phyloP scores from a whole-genome alignment of 2,888 invertebrate species.

The Drosophila nr. medialis region DNA sequence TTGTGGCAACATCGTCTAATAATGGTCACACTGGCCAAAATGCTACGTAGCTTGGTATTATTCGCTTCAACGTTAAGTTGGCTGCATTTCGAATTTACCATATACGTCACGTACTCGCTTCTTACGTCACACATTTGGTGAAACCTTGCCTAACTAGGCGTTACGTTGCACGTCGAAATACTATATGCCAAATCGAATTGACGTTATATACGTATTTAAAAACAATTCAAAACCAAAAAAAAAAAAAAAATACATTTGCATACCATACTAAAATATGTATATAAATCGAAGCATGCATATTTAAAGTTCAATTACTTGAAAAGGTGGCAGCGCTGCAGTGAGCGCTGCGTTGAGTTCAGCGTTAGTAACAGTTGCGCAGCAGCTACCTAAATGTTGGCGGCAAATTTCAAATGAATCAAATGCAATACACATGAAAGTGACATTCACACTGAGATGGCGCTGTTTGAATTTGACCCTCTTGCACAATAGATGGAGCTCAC shows the following conservation, averaged over 20 bases:
- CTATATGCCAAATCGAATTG: background rate
- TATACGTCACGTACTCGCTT: constrained; percentile 22
- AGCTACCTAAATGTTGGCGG: constrained; percentile 10
- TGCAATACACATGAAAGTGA: background rate
- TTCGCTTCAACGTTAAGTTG: constrained; percentile 34
- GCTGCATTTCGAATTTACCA: constrained; percentile 22
- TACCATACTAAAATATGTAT: background rate
- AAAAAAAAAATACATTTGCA: background rate
- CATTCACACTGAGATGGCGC: background rate
- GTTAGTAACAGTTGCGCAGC: constrained; percentile 17
- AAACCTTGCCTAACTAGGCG: background rate
- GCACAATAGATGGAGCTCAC: background rate
- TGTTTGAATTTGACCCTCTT: background rate
- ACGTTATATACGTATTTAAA: background rate
- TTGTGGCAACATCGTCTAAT: constrained; percentile 82
- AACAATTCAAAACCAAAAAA: background rate
- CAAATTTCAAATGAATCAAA: constrained; percentile 7
- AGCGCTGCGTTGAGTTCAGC: constrained; percentile 19
- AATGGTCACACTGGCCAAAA: constrained; percentile 71
- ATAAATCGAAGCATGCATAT: background rate
- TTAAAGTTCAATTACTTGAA: background rate
- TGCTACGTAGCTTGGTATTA: constrained; percentile 33
- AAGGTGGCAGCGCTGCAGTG: constrained; percentile 46
- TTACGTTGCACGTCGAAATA: background rate
- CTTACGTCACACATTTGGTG: constrained; percentile 29